A percentile compares a stretch with the other conserved stretches of the same genome.
Evolutionary conservation across 1,140 invertebrate genomes (phyloP).

Genomic region (Zaprionus tsacasi): DNA sequence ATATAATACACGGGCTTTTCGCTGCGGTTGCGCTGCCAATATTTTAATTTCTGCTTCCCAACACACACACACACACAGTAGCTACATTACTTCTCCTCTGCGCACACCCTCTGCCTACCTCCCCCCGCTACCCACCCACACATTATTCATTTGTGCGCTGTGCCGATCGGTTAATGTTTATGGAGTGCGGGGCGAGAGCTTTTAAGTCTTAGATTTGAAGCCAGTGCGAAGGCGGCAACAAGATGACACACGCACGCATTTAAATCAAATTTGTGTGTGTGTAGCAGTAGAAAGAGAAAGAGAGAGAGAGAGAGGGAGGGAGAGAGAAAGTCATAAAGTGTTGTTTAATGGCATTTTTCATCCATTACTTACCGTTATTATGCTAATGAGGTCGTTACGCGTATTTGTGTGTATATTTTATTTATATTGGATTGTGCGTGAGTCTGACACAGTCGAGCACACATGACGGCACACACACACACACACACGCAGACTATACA

Average conservation of each 20-base stretch:
- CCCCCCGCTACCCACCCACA: background rate
- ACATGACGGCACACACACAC: slow-evolving; percentile 29
- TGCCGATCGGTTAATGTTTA: slow-evolving; percentile 38
- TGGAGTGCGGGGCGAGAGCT: slow-evolving; percentile 35
- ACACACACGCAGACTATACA: slow-evolving; percentile 9
- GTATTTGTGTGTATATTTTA: slow-evolving; percentile 81
- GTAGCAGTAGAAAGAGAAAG: background rate
- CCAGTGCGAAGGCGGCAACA: slow-evolving; percentile 45
- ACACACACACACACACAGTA: no score
- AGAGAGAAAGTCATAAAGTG: slow-evolving; percentile 80
- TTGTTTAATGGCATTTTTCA: slow-evolving; percentile 84
- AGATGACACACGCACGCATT: slow-evolving; percentile 44
- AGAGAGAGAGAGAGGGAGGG: slow-evolving; percentile 20
- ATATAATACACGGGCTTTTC: background rate
- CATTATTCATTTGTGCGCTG: slow-evolving; percentile 30
- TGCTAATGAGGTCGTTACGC: slow-evolving; percentile 83
- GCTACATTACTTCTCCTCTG: background rate
- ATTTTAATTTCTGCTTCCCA: background rate
- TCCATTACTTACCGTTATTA: slow-evolving; percentile 84
- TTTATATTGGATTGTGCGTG: slow-evolving; percentile 76
- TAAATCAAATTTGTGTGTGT: slow-evolving; percentile 55
- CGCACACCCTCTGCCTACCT: background rate
- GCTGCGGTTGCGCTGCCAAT: background rate
- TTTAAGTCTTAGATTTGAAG: slow-evolving; percentile 54
- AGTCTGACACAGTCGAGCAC: slow-evolving; percentile 37